phyloP scores from a whole-genome alignment of 64 coral and sea anemone species.

The Astreopora myriophthalma region DNA sequence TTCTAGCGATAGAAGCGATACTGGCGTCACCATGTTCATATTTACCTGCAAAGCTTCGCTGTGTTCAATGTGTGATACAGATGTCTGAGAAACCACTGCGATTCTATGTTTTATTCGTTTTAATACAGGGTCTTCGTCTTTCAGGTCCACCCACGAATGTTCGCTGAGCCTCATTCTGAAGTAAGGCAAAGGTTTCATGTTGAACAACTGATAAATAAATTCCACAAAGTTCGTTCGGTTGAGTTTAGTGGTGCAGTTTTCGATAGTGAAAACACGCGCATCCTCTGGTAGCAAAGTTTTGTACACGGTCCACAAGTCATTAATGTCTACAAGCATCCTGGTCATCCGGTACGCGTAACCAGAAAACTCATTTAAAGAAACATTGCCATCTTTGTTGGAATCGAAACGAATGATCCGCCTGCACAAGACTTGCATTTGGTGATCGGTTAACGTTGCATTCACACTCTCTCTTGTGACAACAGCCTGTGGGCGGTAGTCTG shows the following conservation, averaged over 20 bases:
- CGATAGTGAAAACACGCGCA: neutral
- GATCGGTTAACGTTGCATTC: neutral
- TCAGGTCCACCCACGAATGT: constrained; percentile 32
- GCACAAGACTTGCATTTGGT: neutral
- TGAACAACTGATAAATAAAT: constrained; percentile 8
- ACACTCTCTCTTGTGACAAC: neutral
- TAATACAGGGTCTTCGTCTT: constrained; percentile 2
- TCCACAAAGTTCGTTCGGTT: constrained; percentile 20
- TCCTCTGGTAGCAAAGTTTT: constrained; percentile 3
- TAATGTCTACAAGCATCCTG: neutral
- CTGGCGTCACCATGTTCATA: no score
- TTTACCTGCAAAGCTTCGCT: constrained; percentile 61
- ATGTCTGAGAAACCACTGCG: constrained; percentile 9
- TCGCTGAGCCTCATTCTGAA: neutral
- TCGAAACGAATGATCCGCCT: neutral
- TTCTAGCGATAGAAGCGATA: neutral
- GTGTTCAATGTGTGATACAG: constrained; percentile 1
- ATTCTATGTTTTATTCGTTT: constrained; percentile 7
- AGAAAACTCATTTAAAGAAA: constrained; percentile 7
- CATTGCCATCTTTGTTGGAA: constrained; percentile 1
- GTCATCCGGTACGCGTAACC: neutral
- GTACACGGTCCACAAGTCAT: constrained; percentile 20
- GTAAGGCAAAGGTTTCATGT: neutral
- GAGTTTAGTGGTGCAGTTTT: constrained; percentile 11
- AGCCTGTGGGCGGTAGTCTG: neutral